Evolutionary conservation across 2,797 vertebrate genomes (phyloP).

Genomic region (Hipposideros larvatus): DNA sequence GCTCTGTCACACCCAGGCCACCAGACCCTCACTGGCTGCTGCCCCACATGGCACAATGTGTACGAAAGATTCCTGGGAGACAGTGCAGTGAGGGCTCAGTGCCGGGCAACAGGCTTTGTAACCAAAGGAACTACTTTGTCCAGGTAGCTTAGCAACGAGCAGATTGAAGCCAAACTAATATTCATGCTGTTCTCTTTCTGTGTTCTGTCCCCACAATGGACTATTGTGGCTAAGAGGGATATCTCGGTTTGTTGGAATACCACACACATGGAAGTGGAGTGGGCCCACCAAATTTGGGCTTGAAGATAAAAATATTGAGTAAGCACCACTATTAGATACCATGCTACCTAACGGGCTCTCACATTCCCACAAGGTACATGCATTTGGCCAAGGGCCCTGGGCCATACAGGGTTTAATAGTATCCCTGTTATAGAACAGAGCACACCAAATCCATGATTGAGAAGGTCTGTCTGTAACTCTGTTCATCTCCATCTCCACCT

Average conservation of each 20-base stretch:
- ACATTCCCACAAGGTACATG: background rate
- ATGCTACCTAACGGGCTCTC: background rate
- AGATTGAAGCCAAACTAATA: background rate
- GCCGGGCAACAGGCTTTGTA: background rate
- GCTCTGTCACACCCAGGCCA: background rate
- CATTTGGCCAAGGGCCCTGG: background rate
- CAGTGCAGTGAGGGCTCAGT: background rate
- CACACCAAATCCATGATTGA: background rate
- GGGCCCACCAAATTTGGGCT: too few relatives aligned
- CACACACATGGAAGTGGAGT: too few relatives aligned
- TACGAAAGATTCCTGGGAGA: background rate
- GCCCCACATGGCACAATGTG: background rate
- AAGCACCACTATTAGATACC: background rate
- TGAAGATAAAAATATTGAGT: background rate
- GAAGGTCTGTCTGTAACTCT: background rate
- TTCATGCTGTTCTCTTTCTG: background rate
- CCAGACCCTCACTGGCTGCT: background rate
- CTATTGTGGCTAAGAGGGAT: too few relatives aligned
- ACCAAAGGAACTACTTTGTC: background rate
- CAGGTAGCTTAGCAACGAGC: background rate
- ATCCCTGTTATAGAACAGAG: background rate
- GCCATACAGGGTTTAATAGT: background rate
- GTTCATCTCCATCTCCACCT: too few relatives aligned
- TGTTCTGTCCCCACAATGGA: background rate
- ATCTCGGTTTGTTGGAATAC: rapidly evolving